Conservation (phyloP, 2,113 vertebrate genomes). For the Actenoides hombroni region DNA sequence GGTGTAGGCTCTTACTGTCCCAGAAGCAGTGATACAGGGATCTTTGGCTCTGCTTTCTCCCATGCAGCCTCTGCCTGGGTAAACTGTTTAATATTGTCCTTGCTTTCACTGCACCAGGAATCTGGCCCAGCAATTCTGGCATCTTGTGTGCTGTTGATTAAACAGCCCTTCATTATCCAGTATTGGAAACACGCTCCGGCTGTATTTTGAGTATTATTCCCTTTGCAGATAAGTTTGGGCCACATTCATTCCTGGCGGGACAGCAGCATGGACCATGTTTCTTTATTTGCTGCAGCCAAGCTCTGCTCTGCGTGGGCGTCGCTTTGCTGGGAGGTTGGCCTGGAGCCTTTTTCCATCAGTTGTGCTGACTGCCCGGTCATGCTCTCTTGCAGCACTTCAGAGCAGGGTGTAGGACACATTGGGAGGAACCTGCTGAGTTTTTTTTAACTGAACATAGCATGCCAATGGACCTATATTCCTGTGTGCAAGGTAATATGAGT, state of each 20-base stretch:
- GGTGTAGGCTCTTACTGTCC: neutral
- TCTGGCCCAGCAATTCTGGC: neutral
- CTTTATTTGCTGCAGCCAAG: neutral
- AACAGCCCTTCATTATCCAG: neutral
- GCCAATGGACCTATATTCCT: neutral
- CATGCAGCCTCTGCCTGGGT: neutral
- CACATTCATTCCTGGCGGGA: neutral
- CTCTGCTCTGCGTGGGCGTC: neutral
- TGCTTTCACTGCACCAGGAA: neutral
- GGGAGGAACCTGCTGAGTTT: neutral
- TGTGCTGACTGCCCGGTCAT: neutral
- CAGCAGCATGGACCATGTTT: neutral
- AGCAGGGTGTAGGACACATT: neutral
- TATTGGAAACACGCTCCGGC: neutral
- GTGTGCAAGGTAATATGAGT: neutral
- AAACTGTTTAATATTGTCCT: fast-evolving
- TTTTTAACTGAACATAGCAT: neutral
- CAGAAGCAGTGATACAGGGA: neutral
- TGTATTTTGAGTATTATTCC: neutral
- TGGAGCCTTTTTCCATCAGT: neutral
- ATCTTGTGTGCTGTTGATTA: neutral
- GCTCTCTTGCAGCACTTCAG: neutral
- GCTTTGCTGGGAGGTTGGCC: neutral
- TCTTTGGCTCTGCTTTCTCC: neutral
- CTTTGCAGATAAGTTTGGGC: neutral